Percentiles rank a stretch among this genome's conserved stretches.
These are phyloP conservation scores for Coryphaenoides rupestris DNA, from an alignment of 2,113 vertebrate species.

Conservation along the genomic window DNA sequence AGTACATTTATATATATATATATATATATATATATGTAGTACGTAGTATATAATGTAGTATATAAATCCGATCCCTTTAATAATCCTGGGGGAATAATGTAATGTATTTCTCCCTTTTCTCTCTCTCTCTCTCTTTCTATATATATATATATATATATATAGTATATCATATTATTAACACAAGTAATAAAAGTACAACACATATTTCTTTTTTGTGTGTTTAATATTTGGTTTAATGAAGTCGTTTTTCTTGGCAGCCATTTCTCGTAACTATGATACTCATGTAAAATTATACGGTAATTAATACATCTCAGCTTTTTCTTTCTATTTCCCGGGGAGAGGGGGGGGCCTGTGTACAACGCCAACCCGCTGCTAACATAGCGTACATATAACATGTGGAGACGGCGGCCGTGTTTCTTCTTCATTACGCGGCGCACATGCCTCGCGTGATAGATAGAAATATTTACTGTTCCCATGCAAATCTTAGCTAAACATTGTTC, in stretches of 20 bases:
- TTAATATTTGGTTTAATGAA: too few relatives aligned
- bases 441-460: constrained; percentile 76
- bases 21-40: neutral
- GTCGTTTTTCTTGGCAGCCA: too few relatives aligned
- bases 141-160: too few relatives aligned
- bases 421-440: constrained; percentile 71
- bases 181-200: too few relatives aligned
- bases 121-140: too few relatives aligned
- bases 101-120: too few relatives aligned
- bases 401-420: constrained; percentile 64
- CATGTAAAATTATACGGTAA: neutral
- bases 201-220: too few relatives aligned
- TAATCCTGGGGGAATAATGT: too few relatives aligned
- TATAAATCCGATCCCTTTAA: too few relatives aligned
- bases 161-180: constrained; percentile 2
- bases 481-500: constrained; percentile 89
- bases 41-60: too few relatives aligned
- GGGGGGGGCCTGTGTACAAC: constrained; percentile 51
- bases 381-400: constrained; percentile 56
- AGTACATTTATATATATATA: neutral
- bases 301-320: constrained; percentile 15
- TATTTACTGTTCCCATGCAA: constrained; percentile 79
- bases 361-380: constrained; percentile 43
- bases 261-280: too few relatives aligned
- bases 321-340: constrained; percentile 47